Conservation (phyloP, 1,140 invertebrate species). For the Macrobrachium rosenbergii region DNA sequence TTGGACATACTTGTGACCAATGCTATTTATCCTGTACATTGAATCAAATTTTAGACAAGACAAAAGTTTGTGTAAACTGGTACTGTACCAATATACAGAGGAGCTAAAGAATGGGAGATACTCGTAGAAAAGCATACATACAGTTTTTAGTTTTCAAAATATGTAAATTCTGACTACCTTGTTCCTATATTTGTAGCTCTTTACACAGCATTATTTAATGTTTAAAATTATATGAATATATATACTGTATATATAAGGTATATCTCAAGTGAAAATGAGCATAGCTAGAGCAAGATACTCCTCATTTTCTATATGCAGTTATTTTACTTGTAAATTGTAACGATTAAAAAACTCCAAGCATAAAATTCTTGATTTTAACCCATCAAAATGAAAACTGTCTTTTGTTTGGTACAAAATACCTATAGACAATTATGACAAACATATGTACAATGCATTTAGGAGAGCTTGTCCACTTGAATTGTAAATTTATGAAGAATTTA, state of each 20-base stretch:
- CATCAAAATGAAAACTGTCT: no score
- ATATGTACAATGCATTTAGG: no score
- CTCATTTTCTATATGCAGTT: no score
- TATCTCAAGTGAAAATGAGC: no score
- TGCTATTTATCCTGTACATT: constrained; percentile 52
- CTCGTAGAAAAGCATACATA: constrained; percentile 36
- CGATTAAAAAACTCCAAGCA: no score
- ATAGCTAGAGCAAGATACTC: no score
- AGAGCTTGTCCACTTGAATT: no score
- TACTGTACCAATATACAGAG: constrained; percentile 36
- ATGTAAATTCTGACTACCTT: neutral
- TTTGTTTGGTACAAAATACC: no score
- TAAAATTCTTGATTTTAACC: no score
- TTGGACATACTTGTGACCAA: constrained; percentile 62
- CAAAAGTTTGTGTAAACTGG: constrained; percentile 26
- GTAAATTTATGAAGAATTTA: no score
- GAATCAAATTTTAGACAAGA: constrained; percentile 38
- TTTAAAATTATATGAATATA: neutral
- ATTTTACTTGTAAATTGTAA: no score
- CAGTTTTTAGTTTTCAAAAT: constrained; percentile 4
- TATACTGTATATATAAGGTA: neutral
- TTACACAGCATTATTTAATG: neutral
- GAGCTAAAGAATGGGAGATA: constrained; percentile 37
- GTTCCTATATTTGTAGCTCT: constrained; percentile 2
- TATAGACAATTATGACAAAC: no score